phyloP scores from a whole-genome alignment of 2,797 vertebrate genomes.

The Sebastes steindachneri region DNA sequence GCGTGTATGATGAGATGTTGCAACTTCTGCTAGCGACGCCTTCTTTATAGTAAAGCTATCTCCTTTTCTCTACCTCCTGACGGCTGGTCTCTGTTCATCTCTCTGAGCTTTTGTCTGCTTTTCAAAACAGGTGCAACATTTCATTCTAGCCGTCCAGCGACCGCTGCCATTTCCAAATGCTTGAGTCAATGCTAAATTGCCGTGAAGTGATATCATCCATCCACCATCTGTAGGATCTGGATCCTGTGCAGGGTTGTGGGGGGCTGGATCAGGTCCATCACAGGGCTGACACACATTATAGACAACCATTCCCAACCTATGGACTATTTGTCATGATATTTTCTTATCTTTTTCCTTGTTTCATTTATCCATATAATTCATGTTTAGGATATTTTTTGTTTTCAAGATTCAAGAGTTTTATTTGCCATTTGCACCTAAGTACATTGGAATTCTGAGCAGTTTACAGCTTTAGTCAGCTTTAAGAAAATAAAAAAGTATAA shows the following conservation, averaged over 20 bases:
- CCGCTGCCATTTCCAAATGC: neutral
- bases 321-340: too few species aligned
- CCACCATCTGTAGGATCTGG: neutral
- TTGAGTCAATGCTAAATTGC: neutral
- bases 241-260: neutral
- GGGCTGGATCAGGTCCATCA: neutral
- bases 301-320: too few species aligned
- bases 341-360: too few species aligned
- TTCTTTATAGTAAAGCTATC: conserved; percentile 88
- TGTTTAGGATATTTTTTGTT: too few species aligned
- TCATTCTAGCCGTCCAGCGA: too few species aligned
- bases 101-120: neutral
- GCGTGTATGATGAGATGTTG: conserved; percentile 85
- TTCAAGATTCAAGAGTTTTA: too few species aligned
- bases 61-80: conserved; percentile 82
- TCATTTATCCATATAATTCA: too few species aligned
- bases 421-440: too few species aligned
- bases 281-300: too few species aligned
- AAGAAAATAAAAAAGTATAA: too few species aligned
- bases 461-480: too few species aligned
- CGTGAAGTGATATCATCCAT: neutral
- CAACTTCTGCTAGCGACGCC: conserved; percentile 84
- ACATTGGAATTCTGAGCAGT: too few species aligned
- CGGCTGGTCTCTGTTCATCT: conserved; percentile 37
- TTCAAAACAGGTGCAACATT: neutral